These are phyloP conservation scores for Pachycephus smyrnensis DNA, from an alignment of 2,888 invertebrate species.

Conservation along the genomic window DNA sequence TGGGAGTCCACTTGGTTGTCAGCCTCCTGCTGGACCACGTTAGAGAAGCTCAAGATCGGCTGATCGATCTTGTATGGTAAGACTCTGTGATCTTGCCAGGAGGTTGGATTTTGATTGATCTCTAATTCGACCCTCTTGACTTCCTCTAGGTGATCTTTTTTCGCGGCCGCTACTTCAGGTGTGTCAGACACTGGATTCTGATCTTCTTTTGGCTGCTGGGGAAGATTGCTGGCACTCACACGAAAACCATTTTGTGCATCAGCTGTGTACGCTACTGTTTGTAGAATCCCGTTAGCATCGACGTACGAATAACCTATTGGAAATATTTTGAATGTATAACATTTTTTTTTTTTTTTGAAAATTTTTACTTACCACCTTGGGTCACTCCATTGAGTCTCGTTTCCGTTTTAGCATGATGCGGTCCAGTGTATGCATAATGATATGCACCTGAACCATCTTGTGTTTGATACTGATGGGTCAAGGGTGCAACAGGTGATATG, in stretches of 20 bases:
- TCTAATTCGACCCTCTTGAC: slow-evolving; percentile 30
- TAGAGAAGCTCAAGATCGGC: slow-evolving; percentile 29
- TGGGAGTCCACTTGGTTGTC: slow-evolving; percentile 9
- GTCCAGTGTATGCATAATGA: slow-evolving; percentile 74
- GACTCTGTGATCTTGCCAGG: slow-evolving; percentile 32
- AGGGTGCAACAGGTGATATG: slow-evolving; percentile 57
- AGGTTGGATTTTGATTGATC: slow-evolving; percentile 22
- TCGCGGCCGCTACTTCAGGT: slow-evolving; percentile 68
- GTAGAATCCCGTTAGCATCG: slow-evolving; percentile 75
- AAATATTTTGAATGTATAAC: neutral
- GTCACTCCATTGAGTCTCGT: slow-evolving; percentile 73
- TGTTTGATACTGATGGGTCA: slow-evolving; percentile 68
- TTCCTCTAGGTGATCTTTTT: slow-evolving; percentile 62
- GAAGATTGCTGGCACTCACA: slow-evolving; percentile 74
- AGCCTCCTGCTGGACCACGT: slow-evolving; percentile 24
- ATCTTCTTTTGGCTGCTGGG: slow-evolving; percentile 49
- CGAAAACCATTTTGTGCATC: slow-evolving; percentile 75
- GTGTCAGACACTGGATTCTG: slow-evolving; percentile 64
- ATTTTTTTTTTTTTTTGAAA: neutral
- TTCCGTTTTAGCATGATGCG: slow-evolving; percentile 75
- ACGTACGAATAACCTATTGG: slow-evolving; percentile 74
- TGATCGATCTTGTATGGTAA: slow-evolving; percentile 41
- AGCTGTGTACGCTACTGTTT: slow-evolving; percentile 74
- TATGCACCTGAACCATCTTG: slow-evolving; percentile 72
- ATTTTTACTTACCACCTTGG: slow-evolving; percentile 66